Conservation (phyloP, 1,140 invertebrate genomes). For the Pseudobourletiella spinata region DNA sequence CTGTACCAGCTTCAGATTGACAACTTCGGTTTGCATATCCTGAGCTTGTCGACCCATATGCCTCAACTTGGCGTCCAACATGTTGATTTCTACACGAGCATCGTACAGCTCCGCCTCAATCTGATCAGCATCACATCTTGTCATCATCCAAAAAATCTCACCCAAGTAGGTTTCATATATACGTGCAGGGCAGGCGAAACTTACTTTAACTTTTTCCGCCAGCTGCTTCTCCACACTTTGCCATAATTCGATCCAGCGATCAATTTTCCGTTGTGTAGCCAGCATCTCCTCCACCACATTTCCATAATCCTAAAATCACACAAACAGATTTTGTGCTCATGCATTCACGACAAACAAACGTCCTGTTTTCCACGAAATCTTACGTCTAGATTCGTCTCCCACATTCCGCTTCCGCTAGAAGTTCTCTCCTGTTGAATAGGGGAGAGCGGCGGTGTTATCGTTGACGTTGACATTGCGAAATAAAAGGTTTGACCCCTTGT, state of each 20-base stretch:
- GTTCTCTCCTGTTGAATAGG: background rate
- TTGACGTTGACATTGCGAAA: background rate
- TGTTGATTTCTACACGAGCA: background rate
- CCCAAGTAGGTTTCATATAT: too few species aligned
- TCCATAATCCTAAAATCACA: background rate
- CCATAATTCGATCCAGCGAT: background rate
- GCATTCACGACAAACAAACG: too few species aligned
- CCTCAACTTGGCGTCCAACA: background rate
- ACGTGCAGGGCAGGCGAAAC: too few species aligned
- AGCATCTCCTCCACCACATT: background rate
- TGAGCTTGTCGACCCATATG: background rate
- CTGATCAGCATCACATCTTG: too few species aligned
- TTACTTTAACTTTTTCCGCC: background rate
- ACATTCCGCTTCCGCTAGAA: too few species aligned
- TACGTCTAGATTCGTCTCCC: background rate
- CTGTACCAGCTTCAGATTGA: background rate
- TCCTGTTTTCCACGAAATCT: too few species aligned
- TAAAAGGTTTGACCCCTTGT: too few species aligned
- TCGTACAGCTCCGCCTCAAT: too few species aligned
- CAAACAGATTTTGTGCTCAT: background rate
- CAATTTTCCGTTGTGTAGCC: background rate
- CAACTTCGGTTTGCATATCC: background rate
- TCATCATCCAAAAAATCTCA: too few species aligned
- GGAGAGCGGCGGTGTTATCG: background rate
- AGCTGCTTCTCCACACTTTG: background rate